Evolutionary conservation across 2,888 invertebrate genomes (phyloP).

Genomic region (Coenonympha glycerion): DNA sequence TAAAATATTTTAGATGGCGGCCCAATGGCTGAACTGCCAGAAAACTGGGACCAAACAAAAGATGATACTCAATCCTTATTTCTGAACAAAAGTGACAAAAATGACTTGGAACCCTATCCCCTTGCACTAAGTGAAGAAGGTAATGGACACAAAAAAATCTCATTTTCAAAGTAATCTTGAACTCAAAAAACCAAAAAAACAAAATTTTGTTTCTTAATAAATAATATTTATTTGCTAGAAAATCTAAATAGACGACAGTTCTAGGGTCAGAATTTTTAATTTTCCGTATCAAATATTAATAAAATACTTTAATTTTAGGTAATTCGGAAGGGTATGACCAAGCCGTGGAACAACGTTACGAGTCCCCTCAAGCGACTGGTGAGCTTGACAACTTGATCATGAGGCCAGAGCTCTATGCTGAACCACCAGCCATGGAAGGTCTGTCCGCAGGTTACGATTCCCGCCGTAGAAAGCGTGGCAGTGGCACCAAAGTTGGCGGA

Average conservation of each 20-base stretch:
- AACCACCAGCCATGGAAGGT: conserved; percentile 73
- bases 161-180: too few relatives aligned
- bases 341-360: conserved; percentile 58
- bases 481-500: conserved; percentile 66
- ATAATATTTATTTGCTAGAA: background rate
- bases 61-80: conserved; percentile 71
- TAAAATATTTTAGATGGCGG: conserved; percentile 62
- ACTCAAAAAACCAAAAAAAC: background rate
- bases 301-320: conserved; percentile 43
- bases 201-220: background rate
- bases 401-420: conserved; percentile 78
- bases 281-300: background rate
- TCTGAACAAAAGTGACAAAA: conserved; percentile 74
- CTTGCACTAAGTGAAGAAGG: conserved; percentile 73
- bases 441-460: conserved; percentile 55
- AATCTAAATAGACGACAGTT: too few relatives aligned
- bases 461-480: conserved; percentile 64
- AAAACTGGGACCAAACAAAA: conserved; percentile 74
- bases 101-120: conserved; percentile 71
- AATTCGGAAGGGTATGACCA: conserved; percentile 65
- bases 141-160: too few relatives aligned
- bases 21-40: conserved; percentile 66
- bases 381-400: conserved; percentile 78
- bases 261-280: background rate
- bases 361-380: conserved; percentile 54